These are phyloP conservation scores for Chelon auratus DNA, from an alignment of 2,797 vertebrate species.

Conservation along the genomic window DNA sequence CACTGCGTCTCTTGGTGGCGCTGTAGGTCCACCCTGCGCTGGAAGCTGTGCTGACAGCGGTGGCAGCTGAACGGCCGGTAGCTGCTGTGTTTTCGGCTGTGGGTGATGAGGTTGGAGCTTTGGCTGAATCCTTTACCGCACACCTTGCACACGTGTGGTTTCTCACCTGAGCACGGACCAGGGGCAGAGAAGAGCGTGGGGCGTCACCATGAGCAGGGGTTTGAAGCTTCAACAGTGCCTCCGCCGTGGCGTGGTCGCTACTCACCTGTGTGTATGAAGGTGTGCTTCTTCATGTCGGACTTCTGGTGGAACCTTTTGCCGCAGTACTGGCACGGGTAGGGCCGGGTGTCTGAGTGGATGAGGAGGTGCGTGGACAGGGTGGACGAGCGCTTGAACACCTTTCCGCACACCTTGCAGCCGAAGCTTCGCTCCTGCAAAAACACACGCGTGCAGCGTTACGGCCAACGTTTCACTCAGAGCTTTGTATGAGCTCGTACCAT, in stretches of 20 bases:
- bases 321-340: constrained; percentile 83
- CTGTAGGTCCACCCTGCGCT: constrained; percentile 82
- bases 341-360: constrained; percentile 81
- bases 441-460: neutral
- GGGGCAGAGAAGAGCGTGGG: neutral
- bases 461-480: neutral
- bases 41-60: constrained; percentile 78
- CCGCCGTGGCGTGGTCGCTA: too few species aligned
- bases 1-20: constrained; percentile 81
- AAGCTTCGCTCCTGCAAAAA: constrained; percentile 77
- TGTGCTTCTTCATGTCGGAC: constrained; percentile 89
- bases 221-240: neutral
- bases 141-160: constrained; percentile 86
- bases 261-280: constrained; percentile 88
- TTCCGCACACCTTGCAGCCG: constrained; percentile 78
- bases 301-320: constrained; percentile 86
- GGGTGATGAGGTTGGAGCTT: constrained; percentile 90
- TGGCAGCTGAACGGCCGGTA: constrained; percentile 82
- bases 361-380: constrained; percentile 83
- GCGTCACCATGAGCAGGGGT: neutral
- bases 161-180: constrained; percentile 79
- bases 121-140: constrained; percentile 89
- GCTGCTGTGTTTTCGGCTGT: constrained; percentile 85
- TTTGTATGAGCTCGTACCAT: too few species aligned
- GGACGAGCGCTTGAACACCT: constrained; percentile 82